Conservation (phyloP, 2,797 vertebrate species). For the Pithecia hirsuta region DNA sequence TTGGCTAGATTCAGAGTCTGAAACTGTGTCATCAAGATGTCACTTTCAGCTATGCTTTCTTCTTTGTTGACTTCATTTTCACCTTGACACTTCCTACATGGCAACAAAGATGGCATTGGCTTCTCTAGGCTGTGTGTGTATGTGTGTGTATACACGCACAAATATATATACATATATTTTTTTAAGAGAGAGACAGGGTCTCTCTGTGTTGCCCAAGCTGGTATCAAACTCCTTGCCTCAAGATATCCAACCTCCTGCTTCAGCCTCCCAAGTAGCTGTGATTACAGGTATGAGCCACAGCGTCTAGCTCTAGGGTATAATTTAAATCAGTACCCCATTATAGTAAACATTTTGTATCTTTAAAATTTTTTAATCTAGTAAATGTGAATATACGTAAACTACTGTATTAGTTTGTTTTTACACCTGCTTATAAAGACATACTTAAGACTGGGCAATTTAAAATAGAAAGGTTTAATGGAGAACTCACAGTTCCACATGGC, state of each 20-base stretch:
- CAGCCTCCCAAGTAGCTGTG: not conserved
- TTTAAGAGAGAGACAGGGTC: too few species aligned
- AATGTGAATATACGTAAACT: not conserved
- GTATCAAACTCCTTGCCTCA: not conserved
- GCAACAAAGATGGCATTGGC: not conserved
- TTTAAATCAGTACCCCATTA: not conserved
- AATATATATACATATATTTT: not conserved
- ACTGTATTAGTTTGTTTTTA: not conserved
- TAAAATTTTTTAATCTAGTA: not conserved
- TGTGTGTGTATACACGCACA: not conserved
- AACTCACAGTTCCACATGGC: not conserved
- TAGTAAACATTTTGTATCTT: not conserved
- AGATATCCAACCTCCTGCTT: not conserved
- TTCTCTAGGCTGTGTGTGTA: not conserved
- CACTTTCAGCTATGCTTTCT: conserved; percentile 22
- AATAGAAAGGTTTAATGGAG: not conserved
- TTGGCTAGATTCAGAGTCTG: not conserved
- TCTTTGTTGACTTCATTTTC: not conserved
- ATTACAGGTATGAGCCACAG: not conserved
- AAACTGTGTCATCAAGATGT: not conserved
- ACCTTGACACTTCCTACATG: not conserved
- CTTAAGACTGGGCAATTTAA: not conserved
- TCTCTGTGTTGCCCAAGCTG: not conserved
- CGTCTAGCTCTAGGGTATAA: not conserved
- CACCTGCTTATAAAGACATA: not conserved